Evolutionary conservation across 2,797 vertebrate genomes (phyloP), one percentile per base, ranked within the genome.

Genomic region (Myotis daubentonii): DNA sequence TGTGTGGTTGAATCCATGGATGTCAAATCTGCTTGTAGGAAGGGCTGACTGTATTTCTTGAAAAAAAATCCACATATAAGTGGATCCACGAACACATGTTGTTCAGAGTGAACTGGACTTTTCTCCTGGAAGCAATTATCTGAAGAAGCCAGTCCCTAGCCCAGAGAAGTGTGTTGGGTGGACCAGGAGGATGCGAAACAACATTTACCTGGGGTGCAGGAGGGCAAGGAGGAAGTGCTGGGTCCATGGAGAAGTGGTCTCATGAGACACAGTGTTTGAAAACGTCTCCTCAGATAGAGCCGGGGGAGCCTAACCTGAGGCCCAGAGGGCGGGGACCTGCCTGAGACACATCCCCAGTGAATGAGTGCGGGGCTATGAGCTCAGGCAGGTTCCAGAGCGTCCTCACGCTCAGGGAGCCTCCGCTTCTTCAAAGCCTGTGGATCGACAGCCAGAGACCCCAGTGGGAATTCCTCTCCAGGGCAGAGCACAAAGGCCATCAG

Each of bases 101-200:
- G 19, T 47, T 65, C 25, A 22, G 19, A 20, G 57, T 16, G 11
- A n/a, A 33, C 30, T 65, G 60, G 47, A 60, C 47, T 91, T 82
- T 62, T 53, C 75, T 83, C 62, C 92, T 94, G 65, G 84, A 89
- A 95, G 28, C 70, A 60, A 49, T 93, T 74, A 81, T 57, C 81
- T 55, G 65, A 85, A 62, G 76, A 95, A 70, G 53, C 19, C 25
- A 10, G 20, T 82, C 36, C 22, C 28, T 36, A 19, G 30, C 68
- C 72, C 49, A 12, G 71, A 57, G 60, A 22, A 76, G 62, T 10
- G 1, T 23, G 51, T 13, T 6, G 6, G 13, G 8, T 47, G 47
- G 75, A 38, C 83, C 23, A 89, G 80, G 65, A 88, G 49, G 55
- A 60, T 10, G 16, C 3, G 15, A 33, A 33, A 30, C 3, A 6